phyloP scores from a whole-genome alignment of 1,140 invertebrate genomes.

The Trichomalopsis sarcophagae region DNA sequence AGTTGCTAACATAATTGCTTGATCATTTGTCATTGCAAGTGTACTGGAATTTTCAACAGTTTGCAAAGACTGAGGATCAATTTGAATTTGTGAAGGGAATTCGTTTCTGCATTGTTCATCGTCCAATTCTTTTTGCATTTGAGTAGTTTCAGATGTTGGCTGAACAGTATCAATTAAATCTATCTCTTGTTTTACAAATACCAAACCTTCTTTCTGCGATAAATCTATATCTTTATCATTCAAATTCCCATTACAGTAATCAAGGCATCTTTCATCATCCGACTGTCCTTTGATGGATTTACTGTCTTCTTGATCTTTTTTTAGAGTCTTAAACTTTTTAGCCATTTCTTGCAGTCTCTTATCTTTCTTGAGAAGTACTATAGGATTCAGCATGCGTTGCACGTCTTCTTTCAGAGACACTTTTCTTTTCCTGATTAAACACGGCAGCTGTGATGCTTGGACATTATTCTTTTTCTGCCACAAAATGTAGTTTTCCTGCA shows the following conservation, averaged over 20 bases:
- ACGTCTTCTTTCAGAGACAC: background rate
- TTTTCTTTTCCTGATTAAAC: background rate
- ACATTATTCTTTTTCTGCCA: background rate
- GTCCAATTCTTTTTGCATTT: background rate
- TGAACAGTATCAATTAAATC: background rate
- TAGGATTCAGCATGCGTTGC: background rate
- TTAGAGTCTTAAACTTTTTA: background rate
- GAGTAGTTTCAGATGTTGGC: background rate
- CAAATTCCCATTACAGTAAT: background rate
- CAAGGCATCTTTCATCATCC: background rate
- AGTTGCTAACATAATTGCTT: background rate
- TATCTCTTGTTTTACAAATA: constrained; percentile 2
- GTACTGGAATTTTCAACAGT: background rate
- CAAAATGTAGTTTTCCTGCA: background rate
- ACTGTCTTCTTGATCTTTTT: background rate
- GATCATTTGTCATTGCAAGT: background rate
- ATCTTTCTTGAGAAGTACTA: constrained; percentile 18
- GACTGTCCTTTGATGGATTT: background rate
- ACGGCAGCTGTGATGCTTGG: background rate
- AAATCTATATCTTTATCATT: background rate
- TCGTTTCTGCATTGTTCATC: background rate
- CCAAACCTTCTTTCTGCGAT: background rate
- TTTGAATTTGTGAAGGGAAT: background rate
- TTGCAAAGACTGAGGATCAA: background rate
- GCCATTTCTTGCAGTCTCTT: background rate